Percentiles rank a stretch among this genome's conserved stretches.
Evolutionary conservation across 2,113 vertebrate species (phyloP).

Genomic region (Microcebus griseorufus): DNA sequence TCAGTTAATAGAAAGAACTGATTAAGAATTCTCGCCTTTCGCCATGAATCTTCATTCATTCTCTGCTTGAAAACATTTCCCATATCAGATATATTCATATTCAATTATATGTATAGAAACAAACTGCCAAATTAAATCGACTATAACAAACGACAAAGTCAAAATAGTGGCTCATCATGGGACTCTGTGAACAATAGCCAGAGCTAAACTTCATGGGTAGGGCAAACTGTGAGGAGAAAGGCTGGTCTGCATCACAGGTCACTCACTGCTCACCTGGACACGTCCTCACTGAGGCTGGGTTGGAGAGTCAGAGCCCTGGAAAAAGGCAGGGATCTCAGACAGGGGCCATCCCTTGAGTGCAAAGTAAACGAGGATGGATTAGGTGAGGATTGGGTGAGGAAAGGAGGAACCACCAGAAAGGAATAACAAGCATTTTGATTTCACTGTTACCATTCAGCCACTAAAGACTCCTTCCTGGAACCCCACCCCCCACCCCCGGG

Average conservation of each 20-base stretch:
- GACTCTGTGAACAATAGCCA: background rate
- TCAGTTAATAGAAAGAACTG: background rate
- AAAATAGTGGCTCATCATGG: background rate
- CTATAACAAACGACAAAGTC: background rate
- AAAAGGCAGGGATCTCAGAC: background rate
- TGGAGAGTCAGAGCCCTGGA: background rate
- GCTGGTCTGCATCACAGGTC: background rate
- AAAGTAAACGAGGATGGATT: background rate
- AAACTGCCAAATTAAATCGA: background rate
- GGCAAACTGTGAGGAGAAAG: background rate
- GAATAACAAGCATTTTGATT: background rate
- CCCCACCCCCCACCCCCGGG: background rate
- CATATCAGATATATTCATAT: background rate
- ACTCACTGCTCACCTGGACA: background rate
- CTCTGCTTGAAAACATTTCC: background rate
- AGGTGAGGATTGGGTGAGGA: background rate
- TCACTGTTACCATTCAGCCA: background rate
- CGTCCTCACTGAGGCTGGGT: background rate
- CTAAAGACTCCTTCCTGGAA: background rate
- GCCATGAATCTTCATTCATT: background rate
- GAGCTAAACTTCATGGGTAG: background rate
- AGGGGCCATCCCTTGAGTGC: background rate
- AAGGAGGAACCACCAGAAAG: background rate
- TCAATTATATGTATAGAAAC: background rate
- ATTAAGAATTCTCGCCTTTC: background rate